phyloP scores from a whole-genome alignment of 2,888 invertebrate species.

The Parthenolecanium corni region DNA sequence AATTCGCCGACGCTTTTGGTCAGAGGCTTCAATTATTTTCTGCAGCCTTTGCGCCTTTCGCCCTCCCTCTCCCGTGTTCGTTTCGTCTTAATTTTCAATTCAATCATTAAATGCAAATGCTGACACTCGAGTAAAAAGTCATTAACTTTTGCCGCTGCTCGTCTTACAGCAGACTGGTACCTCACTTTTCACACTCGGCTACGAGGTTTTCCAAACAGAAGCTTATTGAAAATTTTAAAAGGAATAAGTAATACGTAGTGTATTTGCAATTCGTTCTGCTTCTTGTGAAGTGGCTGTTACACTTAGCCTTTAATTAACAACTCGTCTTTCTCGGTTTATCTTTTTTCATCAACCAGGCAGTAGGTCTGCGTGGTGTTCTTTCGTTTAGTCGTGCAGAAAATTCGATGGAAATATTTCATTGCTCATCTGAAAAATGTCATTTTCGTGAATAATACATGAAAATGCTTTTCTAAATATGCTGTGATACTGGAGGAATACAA shows the following conservation, averaged over 20 bases:
- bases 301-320: slow-evolving; percentile 22
- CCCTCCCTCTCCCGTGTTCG: not conserved
- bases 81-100: slow-evolving; percentile 7
- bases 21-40: slow-evolving; percentile 13
- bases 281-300: slow-evolving; percentile 23
- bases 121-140: slow-evolving; percentile 27
- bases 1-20: slow-evolving; percentile 1
- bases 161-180: no score
- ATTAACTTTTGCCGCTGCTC: slow-evolving; percentile 5
- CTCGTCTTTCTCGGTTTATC: not conserved
- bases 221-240: slow-evolving; percentile 25
- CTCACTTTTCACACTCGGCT: not conserved
- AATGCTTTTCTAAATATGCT: no score
- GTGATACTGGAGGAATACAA: no score
- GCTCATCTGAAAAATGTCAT: no score
- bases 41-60: not conserved
- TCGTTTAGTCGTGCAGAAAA: no score
- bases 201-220: slow-evolving; percentile 22
- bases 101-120: slow-evolving; percentile 29
- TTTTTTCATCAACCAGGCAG: not conserved
- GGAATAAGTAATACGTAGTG: slow-evolving; percentile 20
- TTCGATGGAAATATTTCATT: no score
- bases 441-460: no score
- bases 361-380: no score
- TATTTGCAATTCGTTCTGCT: slow-evolving; percentile 21